Evolutionary conservation across 2,888 invertebrate genomes (phyloP).

Genomic region (Macrosiphum euphorbiae): DNA sequence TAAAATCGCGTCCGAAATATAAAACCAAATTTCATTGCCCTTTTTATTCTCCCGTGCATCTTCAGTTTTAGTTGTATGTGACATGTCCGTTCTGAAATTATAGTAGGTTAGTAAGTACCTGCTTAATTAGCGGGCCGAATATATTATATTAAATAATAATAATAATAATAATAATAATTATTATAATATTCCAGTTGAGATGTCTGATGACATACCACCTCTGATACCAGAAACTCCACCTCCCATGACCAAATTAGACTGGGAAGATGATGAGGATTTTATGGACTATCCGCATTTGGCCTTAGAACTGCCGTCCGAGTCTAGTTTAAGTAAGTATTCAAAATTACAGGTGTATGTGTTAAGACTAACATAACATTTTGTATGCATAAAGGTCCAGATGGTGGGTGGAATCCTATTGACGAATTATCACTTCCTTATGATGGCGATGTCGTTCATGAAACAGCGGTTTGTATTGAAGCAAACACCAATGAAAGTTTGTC

Average conservation of each 20-base stretch:
- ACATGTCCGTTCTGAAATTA: slow-evolving; percentile 6
- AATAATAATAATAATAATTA: neutral
- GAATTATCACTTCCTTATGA: slow-evolving; percentile 44
- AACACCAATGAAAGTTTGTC: neutral
- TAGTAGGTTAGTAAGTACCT: neutral
- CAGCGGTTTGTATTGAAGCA: neutral
- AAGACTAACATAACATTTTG: neutral
- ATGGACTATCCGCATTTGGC: slow-evolving; percentile 58
- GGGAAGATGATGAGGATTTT: slow-evolving; percentile 75
- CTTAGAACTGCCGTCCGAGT: slow-evolving; percentile 53
- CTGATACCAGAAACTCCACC: slow-evolving; percentile 79
- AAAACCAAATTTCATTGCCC: neutral
- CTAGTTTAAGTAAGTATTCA: slow-evolving; percentile 52
- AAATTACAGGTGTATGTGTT: neutral
- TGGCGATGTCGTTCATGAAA: neutral
- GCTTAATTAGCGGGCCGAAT: neutral
- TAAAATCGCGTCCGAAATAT: neutral
- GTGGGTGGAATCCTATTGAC: slow-evolving; percentile 52
- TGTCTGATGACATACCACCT: slow-evolving; percentile 73
- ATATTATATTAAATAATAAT: neutral
- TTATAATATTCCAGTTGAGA: slow-evolving; percentile 26
- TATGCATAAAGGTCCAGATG: slow-evolving; percentile 39
- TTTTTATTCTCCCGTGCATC: neutral
- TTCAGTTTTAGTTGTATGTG: neutral
- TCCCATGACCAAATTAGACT: slow-evolving; percentile 75